Evolutionary conservation across 2,888 invertebrate genomes (phyloP), one percentile per base, ranked within the genome.

Genomic region (Gnatocerus cornutus): DNA sequence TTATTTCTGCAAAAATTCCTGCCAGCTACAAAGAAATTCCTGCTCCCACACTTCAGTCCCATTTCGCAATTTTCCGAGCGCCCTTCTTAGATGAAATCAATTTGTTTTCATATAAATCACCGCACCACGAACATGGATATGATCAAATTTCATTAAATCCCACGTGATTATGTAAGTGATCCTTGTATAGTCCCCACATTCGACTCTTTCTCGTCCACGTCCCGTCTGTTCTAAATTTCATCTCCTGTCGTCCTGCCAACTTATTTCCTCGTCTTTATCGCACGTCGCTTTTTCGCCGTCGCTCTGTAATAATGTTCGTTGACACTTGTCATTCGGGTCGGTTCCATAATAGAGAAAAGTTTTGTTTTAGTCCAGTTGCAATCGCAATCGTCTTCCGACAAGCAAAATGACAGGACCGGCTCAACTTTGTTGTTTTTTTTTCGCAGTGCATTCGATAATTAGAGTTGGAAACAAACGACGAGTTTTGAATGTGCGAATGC

Each of bases 251-350:
- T 29, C 30, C 33, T 39, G 33, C 10, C 55, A 52, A 52, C 55
- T 64, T 64, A 55, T 64, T 64, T 55, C 67, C 45, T 53, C 64
- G 16, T 61, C 68, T 62, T 55, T 53, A 46, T 62, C 55, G 53
- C 55, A 27, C 68, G 73, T 75, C 74, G 73, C 69, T 76, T 76
- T 76, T 76, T 75, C 74, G 72, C 73, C 77, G 78, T 80, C 76
- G 79, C 75, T 77, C 75, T 77, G 83, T 84, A 84, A 84, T 84
- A 84, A 84, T 83, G 83, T 82, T 80, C 83, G 79, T 79, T 82
- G 84, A 84, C 84, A 84, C 82, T 84, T 82, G 84, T 84, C 84
- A 83, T 83, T 83, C 83, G 81, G 74, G 73, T 77, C 77, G 78
- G 80, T 79, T 80, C 79, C 78, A 79, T 73, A 74, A 81, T 80